A percentile compares a stretch with the other conserved stretches of the same genome.
Conservation (phyloP, 2,113 vertebrate species). For the Cebidichthys violaceus region DNA sequence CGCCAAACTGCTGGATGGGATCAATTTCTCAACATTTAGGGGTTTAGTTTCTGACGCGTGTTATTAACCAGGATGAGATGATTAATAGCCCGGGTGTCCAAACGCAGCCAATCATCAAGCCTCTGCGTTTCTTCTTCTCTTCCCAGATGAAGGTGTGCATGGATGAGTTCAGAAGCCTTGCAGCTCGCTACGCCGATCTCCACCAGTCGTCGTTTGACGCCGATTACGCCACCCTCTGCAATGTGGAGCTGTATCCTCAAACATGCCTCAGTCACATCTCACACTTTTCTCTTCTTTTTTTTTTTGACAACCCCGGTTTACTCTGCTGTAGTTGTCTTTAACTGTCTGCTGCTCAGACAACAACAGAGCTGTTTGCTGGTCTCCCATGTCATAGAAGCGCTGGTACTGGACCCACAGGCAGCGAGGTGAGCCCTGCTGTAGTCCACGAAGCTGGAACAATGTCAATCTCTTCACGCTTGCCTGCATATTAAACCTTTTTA, state of each 20-base stretch:
- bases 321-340: constrained; percentile 36
- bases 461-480: neutral
- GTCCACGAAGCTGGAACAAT: neutral
- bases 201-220: constrained; percentile 99
- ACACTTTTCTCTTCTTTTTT: neutral
- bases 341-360: constrained; percentile 84
- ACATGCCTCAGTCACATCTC: neutral
- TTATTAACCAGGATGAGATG: neutral
- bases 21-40: neutral
- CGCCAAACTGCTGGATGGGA: neutral
- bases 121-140: neutral
- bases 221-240: constrained; percentile 93
- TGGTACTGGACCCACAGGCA: constrained; percentile 95
- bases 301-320: neutral
- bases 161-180: constrained; percentile 94
- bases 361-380: constrained; percentile 97
- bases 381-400: constrained; percentile 93
- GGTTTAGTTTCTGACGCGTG: neutral
- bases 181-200: constrained; percentile 92
- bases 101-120: neutral
- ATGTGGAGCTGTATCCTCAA: constrained; percentile 96
- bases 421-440: constrained; percentile 85
- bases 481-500: neutral
- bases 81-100: neutral
- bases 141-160: constrained; percentile 96